Evolutionary conservation across 2,797 vertebrate species (phyloP).

Genomic region (Platyrinchus mystaceus): DNA sequence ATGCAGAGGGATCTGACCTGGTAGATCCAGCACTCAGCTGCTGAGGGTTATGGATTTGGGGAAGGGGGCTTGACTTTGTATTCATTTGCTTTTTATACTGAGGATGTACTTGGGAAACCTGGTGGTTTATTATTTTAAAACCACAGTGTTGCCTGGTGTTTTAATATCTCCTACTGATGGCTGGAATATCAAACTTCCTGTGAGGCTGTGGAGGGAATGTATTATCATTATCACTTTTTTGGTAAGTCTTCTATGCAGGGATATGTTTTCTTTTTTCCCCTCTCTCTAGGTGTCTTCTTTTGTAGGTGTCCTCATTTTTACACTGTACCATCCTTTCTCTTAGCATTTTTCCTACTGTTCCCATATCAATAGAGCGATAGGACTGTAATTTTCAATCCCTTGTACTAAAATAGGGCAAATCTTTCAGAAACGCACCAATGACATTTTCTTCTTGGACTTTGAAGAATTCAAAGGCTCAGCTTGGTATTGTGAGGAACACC

Average conservation of each 20-base stretch:
- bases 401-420: background rate
- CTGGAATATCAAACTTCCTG: background rate
- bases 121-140: background rate
- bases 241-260: background rate
- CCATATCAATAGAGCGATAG: background rate
- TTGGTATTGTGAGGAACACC: accelerated
- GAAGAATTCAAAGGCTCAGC: background rate
- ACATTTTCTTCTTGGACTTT: background rate
- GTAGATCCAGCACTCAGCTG: background rate
- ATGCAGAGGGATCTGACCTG: background rate
- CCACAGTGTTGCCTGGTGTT: background rate
- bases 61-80: background rate
- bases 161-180: background rate
- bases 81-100: background rate
- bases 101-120: background rate
- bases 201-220: background rate
- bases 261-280: too few species aligned
- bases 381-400: background rate
- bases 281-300: background rate
- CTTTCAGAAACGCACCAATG: background rate
- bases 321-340: background rate
- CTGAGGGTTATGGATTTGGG: background rate
- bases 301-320: background rate
- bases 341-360: background rate
- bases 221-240: background rate